A percentile compares a stretch with the other conserved stretches of the same genome.
These are phyloP conservation scores for Standfussiana lucernea DNA, from an alignment of 2,888 invertebrate species.

Conservation along the genomic window DNA sequence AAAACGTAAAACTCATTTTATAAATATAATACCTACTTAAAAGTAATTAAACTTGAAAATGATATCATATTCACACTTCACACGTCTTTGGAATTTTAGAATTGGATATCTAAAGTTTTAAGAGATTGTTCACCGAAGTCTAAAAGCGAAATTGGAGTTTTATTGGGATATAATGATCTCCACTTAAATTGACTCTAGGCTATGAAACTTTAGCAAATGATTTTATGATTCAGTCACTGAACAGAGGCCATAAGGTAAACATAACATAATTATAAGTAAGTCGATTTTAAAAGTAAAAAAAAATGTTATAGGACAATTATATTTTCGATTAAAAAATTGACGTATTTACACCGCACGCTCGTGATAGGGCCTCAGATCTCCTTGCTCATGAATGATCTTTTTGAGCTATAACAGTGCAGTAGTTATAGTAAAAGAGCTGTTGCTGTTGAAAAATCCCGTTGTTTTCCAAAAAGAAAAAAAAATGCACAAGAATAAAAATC, in stretches of 20 bases:
- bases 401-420: not conserved
- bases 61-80: slow-evolving; percentile 40
- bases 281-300: no score
- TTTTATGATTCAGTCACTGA: slow-evolving; percentile 21
- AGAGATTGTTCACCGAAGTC: slow-evolving; percentile 26
- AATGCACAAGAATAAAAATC: no score
- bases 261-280: no score
- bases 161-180: slow-evolving; percentile 35
- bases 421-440: not conserved
- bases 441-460: not conserved
- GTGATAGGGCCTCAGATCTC: no score
- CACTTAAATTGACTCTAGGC: slow-evolving; percentile 16
- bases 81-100: slow-evolving; percentile 41
- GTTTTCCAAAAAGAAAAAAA: not conserved
- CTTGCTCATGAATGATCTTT: not conserved
- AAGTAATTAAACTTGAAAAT: slow-evolving; percentile 20
- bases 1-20: slow-evolving; percentile 5
- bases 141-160: slow-evolving; percentile 35
- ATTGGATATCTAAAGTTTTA: slow-evolving; percentile 28
- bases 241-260: no score
- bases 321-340: no score
- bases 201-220: slow-evolving; percentile 30
- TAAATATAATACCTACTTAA: slow-evolving; percentile 12
- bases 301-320: no score
- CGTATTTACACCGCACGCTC: no score